Base-by-base conservation (phyloP, 2,797 vertebrate species). In the Vespertilio murinus region DNA sequence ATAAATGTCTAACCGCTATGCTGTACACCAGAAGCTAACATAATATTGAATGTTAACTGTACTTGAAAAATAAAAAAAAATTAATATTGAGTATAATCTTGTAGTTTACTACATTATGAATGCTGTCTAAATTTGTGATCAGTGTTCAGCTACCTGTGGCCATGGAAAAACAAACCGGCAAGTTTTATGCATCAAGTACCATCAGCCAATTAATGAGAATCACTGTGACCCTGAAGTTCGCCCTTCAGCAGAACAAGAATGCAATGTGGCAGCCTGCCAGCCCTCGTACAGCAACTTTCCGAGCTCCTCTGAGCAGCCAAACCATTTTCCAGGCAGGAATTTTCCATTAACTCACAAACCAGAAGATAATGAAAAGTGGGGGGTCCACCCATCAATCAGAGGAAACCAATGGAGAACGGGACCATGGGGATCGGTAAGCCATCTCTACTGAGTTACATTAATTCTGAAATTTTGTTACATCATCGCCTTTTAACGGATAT, bases 351-450 rank as follows among this genome's bases (percentile, higher is more conserved):
- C 98, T 73, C 97, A 97, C 75, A 97, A 95, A 38, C 98, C 98
- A 1, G 98, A 98, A 42, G 98, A 97, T 93, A 98, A 98, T 90
- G 98, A 98, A 10, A 98, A 99, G 17, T 98, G 98, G 96, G 98
- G 98, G 98, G 98, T 99, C 30, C 98, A 79, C 56, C 98, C 98
- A 2, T 98, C 98, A 1, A 83, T 98, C 38, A 98, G 97, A 96
- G 98, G 98, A 96, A 98, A 99, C 98, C 99, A 99, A 3, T 99
- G 99, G 99, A 99, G 99, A 98, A 99, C 99, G 1, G 99, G 99
- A 96, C 99, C 99, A 3, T 99, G 99, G 99, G 99, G 99, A 98
- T 98, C 99, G 97, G 99, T 99, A 99, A 98, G 99, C 98, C 20
- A 12, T 75, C 56, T 88, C 92, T 90, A 84, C 88, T 94, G 73